Evolutionary conservation across 2,797 vertebrate species (phyloP).

Genomic region (Neoniphon sammara): DNA sequence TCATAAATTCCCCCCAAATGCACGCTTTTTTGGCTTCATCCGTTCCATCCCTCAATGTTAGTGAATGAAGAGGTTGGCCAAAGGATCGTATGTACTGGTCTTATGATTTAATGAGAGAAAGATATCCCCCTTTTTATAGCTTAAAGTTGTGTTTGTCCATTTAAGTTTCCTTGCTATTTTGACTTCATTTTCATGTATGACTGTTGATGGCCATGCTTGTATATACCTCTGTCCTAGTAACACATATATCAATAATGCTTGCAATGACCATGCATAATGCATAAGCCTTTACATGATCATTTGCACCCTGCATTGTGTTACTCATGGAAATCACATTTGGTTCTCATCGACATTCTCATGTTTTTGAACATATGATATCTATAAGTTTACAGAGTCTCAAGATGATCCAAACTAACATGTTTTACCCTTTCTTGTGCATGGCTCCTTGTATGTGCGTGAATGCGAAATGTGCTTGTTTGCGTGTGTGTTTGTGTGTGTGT

Average conservation of each 20-base stretch:
- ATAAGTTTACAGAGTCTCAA: slow-evolving; percentile 56
- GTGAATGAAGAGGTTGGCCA: slow-evolving; percentile 92
- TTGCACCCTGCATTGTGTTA: slow-evolving; percentile 69
- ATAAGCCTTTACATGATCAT: slow-evolving; percentile 73
- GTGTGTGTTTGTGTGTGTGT: slow-evolving; percentile 37
- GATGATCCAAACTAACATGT: slow-evolving; percentile 56
- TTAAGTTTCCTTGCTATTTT: slow-evolving; percentile 82
- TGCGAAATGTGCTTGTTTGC: slow-evolving; percentile 44
- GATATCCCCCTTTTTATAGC: slow-evolving; percentile 69
- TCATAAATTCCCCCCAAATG: slow-evolving; percentile 85
- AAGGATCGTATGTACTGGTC: slow-evolving; percentile 88
- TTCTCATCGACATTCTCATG: slow-evolving; percentile 78
- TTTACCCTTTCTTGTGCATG: slow-evolving; percentile 64
- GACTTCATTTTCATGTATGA: slow-evolving; percentile 85
- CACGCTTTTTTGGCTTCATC: slow-evolving; percentile 89
- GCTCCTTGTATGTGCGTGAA: slow-evolving; percentile 46
- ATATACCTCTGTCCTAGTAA: slow-evolving; percentile 75
- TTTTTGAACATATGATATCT: slow-evolving; percentile 73
- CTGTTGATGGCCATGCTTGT: slow-evolving; percentile 81
- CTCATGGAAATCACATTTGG: slow-evolving; percentile 67
- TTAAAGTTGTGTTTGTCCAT: slow-evolving; percentile 78
- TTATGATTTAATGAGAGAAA: slow-evolving; percentile 83
- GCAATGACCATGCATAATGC: slow-evolving; percentile 79
- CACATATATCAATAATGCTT: slow-evolving; percentile 77
- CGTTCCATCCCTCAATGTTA: slow-evolving; percentile 89